Conservation (phyloP, 2,888 invertebrate species). For the Aelia acuminata region DNA sequence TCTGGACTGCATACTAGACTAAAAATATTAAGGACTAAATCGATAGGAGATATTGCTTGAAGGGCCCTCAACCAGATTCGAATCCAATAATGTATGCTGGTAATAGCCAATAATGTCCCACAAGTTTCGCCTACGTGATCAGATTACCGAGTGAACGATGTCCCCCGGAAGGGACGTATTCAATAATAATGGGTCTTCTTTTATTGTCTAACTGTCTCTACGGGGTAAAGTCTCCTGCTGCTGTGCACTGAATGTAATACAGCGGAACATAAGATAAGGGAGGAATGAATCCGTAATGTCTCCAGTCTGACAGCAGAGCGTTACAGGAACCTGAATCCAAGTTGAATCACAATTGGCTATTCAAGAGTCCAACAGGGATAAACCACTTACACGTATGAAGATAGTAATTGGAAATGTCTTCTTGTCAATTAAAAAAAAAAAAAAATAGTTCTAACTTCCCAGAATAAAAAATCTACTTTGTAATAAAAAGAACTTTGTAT, state of each 20-base stretch:
- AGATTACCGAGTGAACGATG: not conserved
- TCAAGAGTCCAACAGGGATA: not conserved
- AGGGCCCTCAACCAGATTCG: not conserved
- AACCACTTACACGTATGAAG: not conserved
- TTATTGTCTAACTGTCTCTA: not conserved
- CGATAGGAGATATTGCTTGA: not conserved
- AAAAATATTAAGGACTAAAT: not conserved
- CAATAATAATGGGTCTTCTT: not conserved
- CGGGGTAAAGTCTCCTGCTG: not conserved
- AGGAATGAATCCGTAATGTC: not conserved
- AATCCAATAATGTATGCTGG: not conserved
- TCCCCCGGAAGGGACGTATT: not conserved
- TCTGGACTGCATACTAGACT: not conserved
- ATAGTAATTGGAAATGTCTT: not conserved
- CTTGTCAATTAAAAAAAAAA: not conserved
- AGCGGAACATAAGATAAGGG: not conserved
- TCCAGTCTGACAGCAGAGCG: not conserved
- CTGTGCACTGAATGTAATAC: not conserved
- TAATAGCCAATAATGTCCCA: not conserved
- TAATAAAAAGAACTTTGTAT: too few relatives aligned
- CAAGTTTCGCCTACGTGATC: not conserved
- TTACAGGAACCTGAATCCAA: not conserved
- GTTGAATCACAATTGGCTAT: not conserved
- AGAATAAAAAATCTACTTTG: too few relatives aligned
- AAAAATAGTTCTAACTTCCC: too few relatives aligned